These are phyloP conservation scores for Malurus elegans DNA, from an alignment of 2,113 vertebrate genomes.

Conservation along the genomic window DNA sequence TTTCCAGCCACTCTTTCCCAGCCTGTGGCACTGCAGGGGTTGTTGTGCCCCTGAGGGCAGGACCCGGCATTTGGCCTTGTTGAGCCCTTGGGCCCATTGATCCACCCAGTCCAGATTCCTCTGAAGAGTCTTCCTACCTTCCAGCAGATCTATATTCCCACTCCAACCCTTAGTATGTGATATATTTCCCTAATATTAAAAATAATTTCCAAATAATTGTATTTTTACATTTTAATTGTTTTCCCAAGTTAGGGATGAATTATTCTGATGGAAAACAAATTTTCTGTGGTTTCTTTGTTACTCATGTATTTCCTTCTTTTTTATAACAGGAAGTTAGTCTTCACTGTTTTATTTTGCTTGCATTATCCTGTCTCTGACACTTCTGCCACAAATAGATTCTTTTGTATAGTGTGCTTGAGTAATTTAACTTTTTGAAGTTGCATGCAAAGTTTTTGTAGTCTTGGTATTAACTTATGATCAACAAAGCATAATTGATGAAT, in stretches of 20 bases:
- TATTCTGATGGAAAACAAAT: not conserved
- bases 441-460: not conserved
- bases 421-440: not conserved
- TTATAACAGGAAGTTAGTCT: not conserved
- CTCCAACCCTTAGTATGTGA: not conserved
- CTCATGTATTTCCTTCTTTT: not conserved
- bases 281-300: not conserved
- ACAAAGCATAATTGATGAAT: not conserved
- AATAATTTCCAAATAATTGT: not conserved
- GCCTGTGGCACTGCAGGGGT: not conserved
- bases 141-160: not conserved
- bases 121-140: not conserved
- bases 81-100: not conserved
- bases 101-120: not conserved
- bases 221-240: not conserved
- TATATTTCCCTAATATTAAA: not conserved
- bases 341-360: not conserved
- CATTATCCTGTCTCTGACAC: not conserved
- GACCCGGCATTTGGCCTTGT: accelerated
- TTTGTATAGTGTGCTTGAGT: not conserved
- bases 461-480: not conserved
- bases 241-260: not conserved
- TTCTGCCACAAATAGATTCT: not conserved
- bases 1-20: not conserved
- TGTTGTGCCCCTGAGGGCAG: not conserved